Base-by-base conservation (phyloP, 2,113 vertebrate genomes). In the Gambusia holbrooki region DNA sequence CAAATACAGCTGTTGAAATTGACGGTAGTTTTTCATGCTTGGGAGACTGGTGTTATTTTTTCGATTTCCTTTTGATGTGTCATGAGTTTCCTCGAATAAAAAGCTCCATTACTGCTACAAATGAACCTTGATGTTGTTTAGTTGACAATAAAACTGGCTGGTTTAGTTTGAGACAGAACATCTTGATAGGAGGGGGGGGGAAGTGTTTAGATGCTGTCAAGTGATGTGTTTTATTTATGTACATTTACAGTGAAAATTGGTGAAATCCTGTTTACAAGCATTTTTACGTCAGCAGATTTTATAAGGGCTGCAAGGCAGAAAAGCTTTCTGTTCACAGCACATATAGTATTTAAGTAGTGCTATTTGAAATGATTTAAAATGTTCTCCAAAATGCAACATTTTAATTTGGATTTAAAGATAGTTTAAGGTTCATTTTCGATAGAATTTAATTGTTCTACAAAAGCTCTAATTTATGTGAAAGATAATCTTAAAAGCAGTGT, bases 131-230 rank as follows among this genome's bases (percentile, higher is more conserved):
- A 67, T 17, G 33, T 27, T 62, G 6, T 68, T 78, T 27, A 19
- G 29, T 60, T 28, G 62, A 11, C 45, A 45, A 28, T 63, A 64
- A 22, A 14, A 37, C 63, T 45, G 22, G 9, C 51, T 58, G 9
- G 51, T 3, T 58, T 58, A 25, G 22, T n/a, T n/a, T 58, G 51
- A 58, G 51, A 58, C 51, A 58, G 51, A 3, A 19, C 51, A 51
- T 51, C 48, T 51, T 51, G n/a, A 58, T 48, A 3, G 51, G 22
- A 1, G 19, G 7, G 51, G 27, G 27, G 27, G 51, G 51, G 3
- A n/a, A 40, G 17, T 67, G 45, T 81, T 74, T 68, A 37, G 51
- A 19, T 37, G 62, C 51, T 32, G 9, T 22, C 69, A 28, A 66
- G 25, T 70, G 19, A 37, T 33, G 8, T 28, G 14, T 54, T 58